These are phyloP conservation scores for Orthochromis malagaraziensis DNA, from an alignment of 2,113 vertebrate genomes.

Conservation along the genomic window DNA sequence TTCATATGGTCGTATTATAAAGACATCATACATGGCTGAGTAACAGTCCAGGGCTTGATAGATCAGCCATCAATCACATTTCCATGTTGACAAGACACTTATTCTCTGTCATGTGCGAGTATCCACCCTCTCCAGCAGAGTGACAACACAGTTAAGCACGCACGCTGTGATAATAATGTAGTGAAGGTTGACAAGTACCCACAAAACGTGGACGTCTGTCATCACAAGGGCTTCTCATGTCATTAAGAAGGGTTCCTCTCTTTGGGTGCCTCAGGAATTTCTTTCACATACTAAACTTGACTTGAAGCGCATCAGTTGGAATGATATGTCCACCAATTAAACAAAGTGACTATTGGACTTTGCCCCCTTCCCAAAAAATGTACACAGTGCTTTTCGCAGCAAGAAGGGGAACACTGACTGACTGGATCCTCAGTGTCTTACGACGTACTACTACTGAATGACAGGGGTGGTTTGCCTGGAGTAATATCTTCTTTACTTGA, in stretches of 20 bases:
- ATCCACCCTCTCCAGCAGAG: not conserved
- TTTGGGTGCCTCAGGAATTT: not conserved
- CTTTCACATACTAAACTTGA: not conserved
- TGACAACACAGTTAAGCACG: not conserved
- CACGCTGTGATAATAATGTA: not conserved
- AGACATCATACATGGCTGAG: slow-evolving; percentile 45
- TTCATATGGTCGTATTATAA: not conserved
- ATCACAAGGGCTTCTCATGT: not conserved
- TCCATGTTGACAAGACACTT: slow-evolving; percentile 31
- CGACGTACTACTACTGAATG: not conserved
- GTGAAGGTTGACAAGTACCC: not conserved
- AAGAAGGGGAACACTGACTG: not conserved
- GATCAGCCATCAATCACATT: slow-evolving; percentile 47
- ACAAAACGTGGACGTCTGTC: not conserved
- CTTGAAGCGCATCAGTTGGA: not conserved
- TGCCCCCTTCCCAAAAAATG: not conserved
- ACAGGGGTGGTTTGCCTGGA: not conserved
- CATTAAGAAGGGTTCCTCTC: not conserved
- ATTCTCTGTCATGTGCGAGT: not conserved
- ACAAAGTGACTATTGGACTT: not conserved
- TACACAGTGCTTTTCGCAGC: not conserved
- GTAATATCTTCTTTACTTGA: not conserved
- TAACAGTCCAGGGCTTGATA: slow-evolving; percentile 1
- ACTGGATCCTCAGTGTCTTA: not conserved
- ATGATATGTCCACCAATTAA: not conserved